phyloP scores from a whole-genome alignment of 1,140 invertebrate genomes.

The Liolophura sinensis region DNA sequence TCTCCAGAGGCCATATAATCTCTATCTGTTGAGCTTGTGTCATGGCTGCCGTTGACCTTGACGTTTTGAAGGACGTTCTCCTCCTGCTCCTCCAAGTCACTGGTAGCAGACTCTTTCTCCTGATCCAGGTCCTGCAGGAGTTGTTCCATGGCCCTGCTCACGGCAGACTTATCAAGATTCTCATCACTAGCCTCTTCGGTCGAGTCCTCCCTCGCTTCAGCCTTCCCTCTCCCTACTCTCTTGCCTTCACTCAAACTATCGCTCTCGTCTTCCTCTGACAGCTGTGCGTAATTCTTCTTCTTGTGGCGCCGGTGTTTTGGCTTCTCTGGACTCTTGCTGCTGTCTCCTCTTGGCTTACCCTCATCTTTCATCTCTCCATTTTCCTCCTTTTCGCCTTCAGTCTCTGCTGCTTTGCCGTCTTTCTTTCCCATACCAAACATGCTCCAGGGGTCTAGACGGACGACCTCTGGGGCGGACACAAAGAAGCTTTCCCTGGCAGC shows the following conservation, averaged over 20 bases:
- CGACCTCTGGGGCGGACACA: constrained; percentile 39
- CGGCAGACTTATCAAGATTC: constrained; percentile 49
- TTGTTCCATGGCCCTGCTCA: constrained; percentile 40
- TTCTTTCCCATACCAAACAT: constrained; percentile 47
- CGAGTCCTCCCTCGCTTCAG: constrained; percentile 25
- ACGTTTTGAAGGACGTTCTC: background rate
- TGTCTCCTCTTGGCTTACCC: constrained; percentile 1
- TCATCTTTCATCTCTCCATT: constrained; percentile 24
- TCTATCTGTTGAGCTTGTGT: background rate
- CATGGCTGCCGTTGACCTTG: background rate
- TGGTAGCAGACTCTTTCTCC: constrained; percentile 25
- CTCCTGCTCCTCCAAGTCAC: constrained; percentile 32
- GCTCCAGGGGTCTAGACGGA: constrained; percentile 47
- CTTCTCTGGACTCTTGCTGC: no score
- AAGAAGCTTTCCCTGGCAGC: constrained; percentile 47
- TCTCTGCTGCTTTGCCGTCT: constrained; percentile 21
- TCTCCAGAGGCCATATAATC: constrained; percentile 12
- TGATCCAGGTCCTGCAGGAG: constrained; percentile 54
- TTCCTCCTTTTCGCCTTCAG: constrained; percentile 10
- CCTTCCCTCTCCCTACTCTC: constrained; percentile 33
- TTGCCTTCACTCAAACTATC: no score
- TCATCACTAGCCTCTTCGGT: constrained; percentile 27
- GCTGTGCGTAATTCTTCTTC: no score
- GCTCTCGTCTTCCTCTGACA: no score
- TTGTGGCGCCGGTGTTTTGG: no score